These are phyloP conservation scores for Hafferia zeledoni DNA, from an alignment of 2,797 vertebrate genomes.

Conservation along the genomic window DNA sequence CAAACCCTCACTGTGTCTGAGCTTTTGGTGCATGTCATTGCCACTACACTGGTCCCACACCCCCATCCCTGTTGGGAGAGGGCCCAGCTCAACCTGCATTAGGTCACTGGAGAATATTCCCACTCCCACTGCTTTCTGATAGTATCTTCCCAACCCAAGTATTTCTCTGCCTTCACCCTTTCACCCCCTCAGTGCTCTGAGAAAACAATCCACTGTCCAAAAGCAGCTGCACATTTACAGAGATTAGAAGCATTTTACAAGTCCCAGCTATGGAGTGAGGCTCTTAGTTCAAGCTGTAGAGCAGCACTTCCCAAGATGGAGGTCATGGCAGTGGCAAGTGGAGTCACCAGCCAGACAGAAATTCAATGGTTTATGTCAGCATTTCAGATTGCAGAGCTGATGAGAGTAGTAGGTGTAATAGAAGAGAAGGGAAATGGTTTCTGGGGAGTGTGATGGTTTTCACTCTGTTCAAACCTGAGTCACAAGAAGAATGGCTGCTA, in stretches of 20 bases:
- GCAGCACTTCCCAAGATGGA: background rate
- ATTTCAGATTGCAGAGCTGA: background rate
- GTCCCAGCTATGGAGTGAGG: background rate
- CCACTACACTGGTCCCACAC: accelerated
- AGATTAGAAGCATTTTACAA: background rate
- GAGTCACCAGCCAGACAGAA: background rate
- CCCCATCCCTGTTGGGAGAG: background rate
- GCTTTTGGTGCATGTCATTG: background rate
- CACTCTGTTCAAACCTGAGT: background rate
- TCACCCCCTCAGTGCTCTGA: accelerated
- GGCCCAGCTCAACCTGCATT: accelerated
- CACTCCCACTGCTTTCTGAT: background rate
- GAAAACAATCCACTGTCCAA: background rate
- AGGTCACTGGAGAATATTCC: background rate
- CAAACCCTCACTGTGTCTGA: background rate
- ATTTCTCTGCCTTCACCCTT: background rate
- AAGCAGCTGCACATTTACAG: background rate
- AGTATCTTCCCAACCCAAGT: background rate
- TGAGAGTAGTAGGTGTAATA: background rate
- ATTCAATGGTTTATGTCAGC: background rate
- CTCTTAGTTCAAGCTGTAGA: background rate
- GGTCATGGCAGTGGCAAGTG: background rate
- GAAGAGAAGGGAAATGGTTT: background rate
- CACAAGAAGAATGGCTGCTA: background rate
- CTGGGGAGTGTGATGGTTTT: background rate